These are phyloP conservation scores for Hippocampus barbouri DNA, from an alignment of 2,113 vertebrate species.

Conservation along the genomic window DNA sequence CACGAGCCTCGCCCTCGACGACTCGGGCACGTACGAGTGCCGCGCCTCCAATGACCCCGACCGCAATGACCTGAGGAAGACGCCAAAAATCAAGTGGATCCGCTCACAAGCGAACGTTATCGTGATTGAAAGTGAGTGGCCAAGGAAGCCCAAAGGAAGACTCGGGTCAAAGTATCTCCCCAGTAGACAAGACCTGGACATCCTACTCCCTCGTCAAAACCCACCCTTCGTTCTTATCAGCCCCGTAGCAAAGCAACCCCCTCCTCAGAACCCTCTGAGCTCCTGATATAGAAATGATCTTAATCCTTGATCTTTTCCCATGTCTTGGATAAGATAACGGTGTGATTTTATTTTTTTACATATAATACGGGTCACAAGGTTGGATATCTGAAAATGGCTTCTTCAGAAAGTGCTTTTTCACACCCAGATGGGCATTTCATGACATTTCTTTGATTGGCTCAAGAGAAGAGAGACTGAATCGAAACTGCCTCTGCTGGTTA, in stretches of 20 bases:
- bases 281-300: conserved; percentile 12
- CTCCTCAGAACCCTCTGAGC: not conserved
- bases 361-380: conserved; percentile 58
- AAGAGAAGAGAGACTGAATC: not conserved
- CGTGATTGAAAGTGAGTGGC: conserved; percentile 93
- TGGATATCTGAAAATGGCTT: conserved; percentile 32
- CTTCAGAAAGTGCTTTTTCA: not conserved
- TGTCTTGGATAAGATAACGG: not conserved
- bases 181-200: conserved; percentile 45
- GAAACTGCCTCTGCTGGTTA: not conserved
- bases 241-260: conserved; percentile 37
- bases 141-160: conserved; percentile 33
- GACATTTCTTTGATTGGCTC: not conserved
- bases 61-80: conserved; percentile 87
- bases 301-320: conserved; percentile 49
- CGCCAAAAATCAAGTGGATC: conserved; percentile 94
- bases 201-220: conserved; percentile 62
- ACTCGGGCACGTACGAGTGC: conserved; percentile 89
- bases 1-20: conserved; percentile 72
- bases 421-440: too few species aligned
- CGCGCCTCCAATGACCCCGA: conserved; percentile 93
- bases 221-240: conserved; percentile 30
- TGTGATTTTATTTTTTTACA: not conserved
- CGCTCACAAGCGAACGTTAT: conserved; percentile 90
- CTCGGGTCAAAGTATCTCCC: conserved; percentile 28